Conservation (phyloP, 2,888 invertebrate genomes). For the Drosophila cognata region DNA sequence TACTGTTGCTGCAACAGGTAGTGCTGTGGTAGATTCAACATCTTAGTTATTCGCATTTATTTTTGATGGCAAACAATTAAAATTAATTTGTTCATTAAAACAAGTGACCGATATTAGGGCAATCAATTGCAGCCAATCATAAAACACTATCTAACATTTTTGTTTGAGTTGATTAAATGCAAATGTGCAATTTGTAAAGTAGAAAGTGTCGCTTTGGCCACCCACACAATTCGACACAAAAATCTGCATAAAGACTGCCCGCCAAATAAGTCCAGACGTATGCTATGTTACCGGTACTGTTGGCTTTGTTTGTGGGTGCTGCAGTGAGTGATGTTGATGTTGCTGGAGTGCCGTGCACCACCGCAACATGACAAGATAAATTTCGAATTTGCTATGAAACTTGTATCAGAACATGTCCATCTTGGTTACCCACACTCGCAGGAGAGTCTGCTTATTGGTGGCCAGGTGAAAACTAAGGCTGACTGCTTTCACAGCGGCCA, state of each 20-base stretch:
- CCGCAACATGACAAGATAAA: slow-evolving; percentile 68
- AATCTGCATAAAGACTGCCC: slow-evolving; percentile 67
- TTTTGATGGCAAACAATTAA: slow-evolving; percentile 59
- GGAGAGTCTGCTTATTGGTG: slow-evolving; percentile 15
- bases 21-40: slow-evolving; percentile 46
- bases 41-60: slow-evolving; percentile 42
- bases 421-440: slow-evolving; percentile 60
- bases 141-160: slow-evolving; percentile 34
- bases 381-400: slow-evolving; percentile 79
- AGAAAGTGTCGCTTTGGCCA: slow-evolving; percentile 68
- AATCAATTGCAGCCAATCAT: slow-evolving; percentile 47
- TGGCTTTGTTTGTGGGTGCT: slow-evolving; percentile 65
- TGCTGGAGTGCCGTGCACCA: slow-evolving; percentile 28
- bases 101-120: slow-evolving; percentile 39
- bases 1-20: slow-evolving; percentile 31
- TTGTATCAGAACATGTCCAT: slow-evolving; percentile 80
- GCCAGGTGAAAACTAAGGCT: slow-evolving; percentile 62
- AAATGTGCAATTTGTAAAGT: slow-evolving; percentile 54
- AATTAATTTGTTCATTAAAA: slow-evolving; percentile 54
- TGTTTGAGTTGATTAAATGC: slow-evolving; percentile 57
- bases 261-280: slow-evolving; percentile 64
- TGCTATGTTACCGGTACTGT: slow-evolving; percentile 26
- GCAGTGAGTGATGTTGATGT: slow-evolving; percentile 59
- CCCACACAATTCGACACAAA: slow-evolving; percentile 54
- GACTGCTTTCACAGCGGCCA: slow-evolving; percentile 63